Conservation (phyloP, 2,888 invertebrate genomes). For the Drosophila macrothrix region DNA sequence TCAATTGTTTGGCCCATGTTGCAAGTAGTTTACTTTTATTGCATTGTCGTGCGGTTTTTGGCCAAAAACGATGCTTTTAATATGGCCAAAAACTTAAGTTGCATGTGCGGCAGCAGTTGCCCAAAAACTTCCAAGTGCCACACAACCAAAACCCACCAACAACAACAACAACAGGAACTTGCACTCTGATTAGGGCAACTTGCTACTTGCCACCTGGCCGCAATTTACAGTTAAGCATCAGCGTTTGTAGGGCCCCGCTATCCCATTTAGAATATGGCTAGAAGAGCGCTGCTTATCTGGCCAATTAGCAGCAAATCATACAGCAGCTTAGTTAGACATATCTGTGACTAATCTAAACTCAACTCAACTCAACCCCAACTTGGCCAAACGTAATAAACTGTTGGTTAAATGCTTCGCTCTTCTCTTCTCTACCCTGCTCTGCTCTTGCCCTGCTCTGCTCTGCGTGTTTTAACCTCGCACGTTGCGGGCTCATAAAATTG, state of each 20-base stretch:
- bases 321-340: slow-evolving; percentile 32
- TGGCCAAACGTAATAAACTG: slow-evolving; percentile 11
- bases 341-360: slow-evolving; percentile 5
- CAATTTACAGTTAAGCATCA: slow-evolving; percentile 19
- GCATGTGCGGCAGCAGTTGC: slow-evolving; percentile 30
- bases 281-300: slow-evolving; percentile 41
- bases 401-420: slow-evolving; percentile 25
- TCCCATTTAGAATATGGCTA: slow-evolving; percentile 12
- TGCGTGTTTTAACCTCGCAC: slow-evolving; percentile 20
- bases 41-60: slow-evolving; percentile 71
- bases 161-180: background rate
- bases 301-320: slow-evolving; percentile 51
- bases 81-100: slow-evolving; percentile 33
- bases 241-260: slow-evolving; percentile 22
- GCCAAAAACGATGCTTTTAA: slow-evolving; percentile 59
- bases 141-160: background rate
- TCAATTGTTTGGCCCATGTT: slow-evolving; percentile 76
- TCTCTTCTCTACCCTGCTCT: background rate
- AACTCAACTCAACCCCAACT: background rate
- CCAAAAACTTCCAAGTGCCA: slow-evolving; percentile 36
- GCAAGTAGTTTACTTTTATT: slow-evolving; percentile 70
- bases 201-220: slow-evolving; percentile 28
- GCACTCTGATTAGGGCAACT: slow-evolving; percentile 24
- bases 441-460: background rate
- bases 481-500: slow-evolving; percentile 28